Base-by-base conservation (phyloP, 2,888 invertebrate genomes). In the Tetramorium bicarinatum region DNA sequence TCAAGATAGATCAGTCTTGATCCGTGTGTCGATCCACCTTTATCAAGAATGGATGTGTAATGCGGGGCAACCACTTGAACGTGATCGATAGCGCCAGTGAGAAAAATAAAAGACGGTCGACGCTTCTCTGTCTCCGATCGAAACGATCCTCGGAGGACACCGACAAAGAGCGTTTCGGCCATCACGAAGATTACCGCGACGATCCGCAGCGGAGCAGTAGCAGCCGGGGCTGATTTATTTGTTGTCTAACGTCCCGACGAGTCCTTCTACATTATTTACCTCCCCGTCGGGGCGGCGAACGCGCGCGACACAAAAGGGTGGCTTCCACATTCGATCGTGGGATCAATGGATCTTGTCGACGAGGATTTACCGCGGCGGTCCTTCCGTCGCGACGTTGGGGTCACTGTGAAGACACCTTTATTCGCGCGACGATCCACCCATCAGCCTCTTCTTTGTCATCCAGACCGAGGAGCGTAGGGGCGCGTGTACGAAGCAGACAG, bases 351-450 rank as follows among this genome's bases (percentile, higher is more conserved):
- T 87, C 34, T 84, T 85, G 88, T 86, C 85, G 83, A 18, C 82
- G 21, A 54, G 69, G 88, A 89, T 89, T 89, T 88, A 88, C 87
- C 84, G 82, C 52, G 11, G 38, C 38, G 59, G 56, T 59, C 66
- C 85, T 87, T 81, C 71, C 82, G 67, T 74, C 81, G 72, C 85
- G 79, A 88, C 84, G 87, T 85, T 67, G 76, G 59, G 88, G 84
- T 87, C 84, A 87, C 85, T 80, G 85, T 62, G 67, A 71, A 80
- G 84, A 85, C 83, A 81, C 87, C 82, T 85, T 88, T 88, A 87
- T 89, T 83, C 83, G 82, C 69, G 82, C 66, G 84, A 59, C 76
- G 74, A 87, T 87, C 88, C 89, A 89, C 88, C 86, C 87, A 85
- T 84, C 77, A 79, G 59, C 83, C 67, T 80, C 84, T 85, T 62